Percentiles rank a stretch among this genome's conserved stretches.
phyloP scores from a whole-genome alignment of 2,113 vertebrate species.

The Scalopus aquaticus region DNA sequence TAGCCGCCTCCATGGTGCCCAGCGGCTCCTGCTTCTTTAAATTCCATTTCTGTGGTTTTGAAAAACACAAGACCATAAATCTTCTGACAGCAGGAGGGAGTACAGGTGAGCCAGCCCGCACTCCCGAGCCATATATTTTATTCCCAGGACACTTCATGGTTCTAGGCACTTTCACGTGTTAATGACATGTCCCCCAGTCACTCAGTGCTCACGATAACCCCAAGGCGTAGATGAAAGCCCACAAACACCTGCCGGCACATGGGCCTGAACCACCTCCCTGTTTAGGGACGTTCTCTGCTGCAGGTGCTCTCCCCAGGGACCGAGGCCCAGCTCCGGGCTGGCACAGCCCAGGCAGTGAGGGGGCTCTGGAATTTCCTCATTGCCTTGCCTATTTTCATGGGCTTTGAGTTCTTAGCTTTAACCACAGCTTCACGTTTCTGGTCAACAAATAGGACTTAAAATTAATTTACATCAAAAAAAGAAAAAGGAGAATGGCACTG shows the following conservation, averaged over 20 bases:
- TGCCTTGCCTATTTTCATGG: neutral
- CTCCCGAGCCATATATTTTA: neutral
- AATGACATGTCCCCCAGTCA: neutral
- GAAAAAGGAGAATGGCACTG: neutral
- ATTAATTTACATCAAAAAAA: neutral
- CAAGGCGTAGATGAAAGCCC: neutral
- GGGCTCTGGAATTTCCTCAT: neutral
- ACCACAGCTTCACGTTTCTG: neutral
- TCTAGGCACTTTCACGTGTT: neutral
- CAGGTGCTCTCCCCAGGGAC: neutral
- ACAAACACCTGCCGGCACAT: no score
- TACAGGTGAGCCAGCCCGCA: neutral
- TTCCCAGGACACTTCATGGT: neutral
- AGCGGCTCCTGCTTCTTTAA: neutral
- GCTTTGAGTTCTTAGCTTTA: constrained; percentile 20
- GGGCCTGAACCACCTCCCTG: neutral
- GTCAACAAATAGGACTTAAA: neutral
- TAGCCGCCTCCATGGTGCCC: neutral
- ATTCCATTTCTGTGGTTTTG: neutral
- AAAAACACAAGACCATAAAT: neutral
- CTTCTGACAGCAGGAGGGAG: neutral
- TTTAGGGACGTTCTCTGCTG: neutral
- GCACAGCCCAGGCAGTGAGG: neutral
- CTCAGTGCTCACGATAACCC: neutral
- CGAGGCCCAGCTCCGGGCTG: neutral